A percentile compares a stretch with the other conserved stretches of the same genome.
Evolutionary conservation across 2,888 invertebrate genomes (phyloP).

Genomic region (Epinotia bilunana): DNA sequence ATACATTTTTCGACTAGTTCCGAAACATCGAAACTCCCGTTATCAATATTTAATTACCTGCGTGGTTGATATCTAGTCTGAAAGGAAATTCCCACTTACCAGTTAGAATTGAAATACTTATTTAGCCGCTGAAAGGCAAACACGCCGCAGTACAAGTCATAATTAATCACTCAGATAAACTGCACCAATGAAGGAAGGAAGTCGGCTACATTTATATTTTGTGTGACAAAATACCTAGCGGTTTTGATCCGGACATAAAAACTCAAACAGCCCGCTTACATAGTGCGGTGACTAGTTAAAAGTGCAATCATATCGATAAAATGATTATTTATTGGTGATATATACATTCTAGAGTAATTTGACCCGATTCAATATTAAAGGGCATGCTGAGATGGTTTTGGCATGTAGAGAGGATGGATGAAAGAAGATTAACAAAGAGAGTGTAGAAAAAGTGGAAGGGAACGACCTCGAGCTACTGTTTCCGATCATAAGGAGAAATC

Average conservation of each 20-base stretch:
- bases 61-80: neutral
- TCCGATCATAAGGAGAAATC: too few species aligned
- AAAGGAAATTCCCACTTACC: constrained; percentile 9
- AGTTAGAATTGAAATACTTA: constrained; percentile 49
- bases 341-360: too few species aligned
- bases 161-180: constrained; percentile 83
- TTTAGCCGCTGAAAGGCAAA: constrained; percentile 63
- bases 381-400: too few species aligned
- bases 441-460: too few species aligned
- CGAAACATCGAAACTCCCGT: neutral
- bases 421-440: too few species aligned
- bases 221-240: constrained; percentile 83
- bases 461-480: too few species aligned
- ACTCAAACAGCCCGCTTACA: constrained; percentile 70
- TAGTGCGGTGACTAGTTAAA: constrained; percentile 55
- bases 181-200: constrained; percentile 83
- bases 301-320: constrained; percentile 15
- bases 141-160: constrained; percentile 63
- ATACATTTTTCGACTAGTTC: neutral
- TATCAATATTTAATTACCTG: neutral
- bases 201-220: constrained; percentile 82
- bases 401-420: too few species aligned
- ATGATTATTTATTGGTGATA: neutral
- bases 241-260: constrained; percentile 83
- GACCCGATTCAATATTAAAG: too few species aligned